phyloP scores from a whole-genome alignment of 2,113 vertebrate species.

The Podarcis muralis region DNA sequence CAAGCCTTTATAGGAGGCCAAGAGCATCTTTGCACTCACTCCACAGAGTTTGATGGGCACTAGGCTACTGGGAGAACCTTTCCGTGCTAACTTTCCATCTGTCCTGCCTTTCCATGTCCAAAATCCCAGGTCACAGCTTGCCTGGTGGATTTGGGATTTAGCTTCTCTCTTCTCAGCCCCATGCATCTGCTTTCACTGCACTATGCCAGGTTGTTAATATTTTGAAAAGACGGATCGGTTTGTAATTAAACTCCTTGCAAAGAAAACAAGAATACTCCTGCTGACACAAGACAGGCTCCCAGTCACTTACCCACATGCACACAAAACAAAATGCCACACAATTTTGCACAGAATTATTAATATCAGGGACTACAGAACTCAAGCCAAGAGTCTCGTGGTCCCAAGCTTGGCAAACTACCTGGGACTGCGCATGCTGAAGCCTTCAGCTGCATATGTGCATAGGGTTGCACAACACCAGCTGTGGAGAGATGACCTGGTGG shows the following conservation, averaged over 20 bases:
- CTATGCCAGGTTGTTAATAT: not conserved
- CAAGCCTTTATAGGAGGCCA: not conserved
- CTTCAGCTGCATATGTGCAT: no score
- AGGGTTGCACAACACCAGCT: no score
- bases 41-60: not conserved
- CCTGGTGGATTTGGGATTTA: not conserved
- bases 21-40: not conserved
- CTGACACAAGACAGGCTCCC: not conserved
- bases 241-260: not conserved
- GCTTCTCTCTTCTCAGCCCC: constrained; percentile 9
- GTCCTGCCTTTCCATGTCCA: not conserved
- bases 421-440: not conserved
- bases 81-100: accelerated
- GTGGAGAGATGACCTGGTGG: not conserved
- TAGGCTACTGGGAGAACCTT: not conserved
- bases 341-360: not conserved
- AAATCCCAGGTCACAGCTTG: not conserved
- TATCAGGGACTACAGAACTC: not conserved
- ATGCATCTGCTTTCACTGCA: constrained; percentile 30
- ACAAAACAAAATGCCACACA: not conserved
- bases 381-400: not conserved
- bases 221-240: not conserved
- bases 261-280: not conserved
- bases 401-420: not conserved
- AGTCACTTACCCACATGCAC: no score